A percentile compares a stretch with the other conserved stretches of the same genome.
These are phyloP conservation scores for Loripinus fragilis DNA, from an alignment of 2,888 invertebrate genomes.

Conservation along the genomic window DNA sequence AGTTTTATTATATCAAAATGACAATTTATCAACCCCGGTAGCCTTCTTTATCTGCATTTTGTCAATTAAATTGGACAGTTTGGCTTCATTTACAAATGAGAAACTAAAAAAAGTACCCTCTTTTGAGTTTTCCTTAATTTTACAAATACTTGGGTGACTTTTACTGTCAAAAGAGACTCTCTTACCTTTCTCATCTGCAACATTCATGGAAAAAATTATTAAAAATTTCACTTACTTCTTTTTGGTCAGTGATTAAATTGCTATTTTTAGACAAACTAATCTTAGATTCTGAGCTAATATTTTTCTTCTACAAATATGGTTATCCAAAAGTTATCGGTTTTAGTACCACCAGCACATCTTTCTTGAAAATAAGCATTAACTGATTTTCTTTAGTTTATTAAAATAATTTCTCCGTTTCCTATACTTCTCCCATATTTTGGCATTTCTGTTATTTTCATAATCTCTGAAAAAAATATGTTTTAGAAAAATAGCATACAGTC, in stretches of 20 bases:
- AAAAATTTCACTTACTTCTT: conserved; percentile 6
- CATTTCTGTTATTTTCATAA: too few relatives aligned
- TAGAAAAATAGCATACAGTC: too few relatives aligned
- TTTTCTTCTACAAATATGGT: conserved; percentile 35
- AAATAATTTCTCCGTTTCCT: too few relatives aligned
- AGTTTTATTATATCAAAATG: too few relatives aligned
- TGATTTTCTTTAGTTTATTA: too few relatives aligned
- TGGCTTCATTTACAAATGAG: neutral
- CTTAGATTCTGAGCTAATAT: neutral
- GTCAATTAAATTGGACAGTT: neutral
- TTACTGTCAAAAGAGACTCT: neutral
- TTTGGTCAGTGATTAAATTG: neutral
- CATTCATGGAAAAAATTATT: neutral
- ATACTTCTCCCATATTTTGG: too few relatives aligned
- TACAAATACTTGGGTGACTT: neutral
- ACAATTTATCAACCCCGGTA: neutral
- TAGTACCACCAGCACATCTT: conserved; percentile 27
- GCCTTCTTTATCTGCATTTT: neutral
- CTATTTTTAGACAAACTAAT: conserved; percentile 17
- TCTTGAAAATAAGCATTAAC: conserved; percentile 30
- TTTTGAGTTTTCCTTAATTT: conserved; percentile 1
- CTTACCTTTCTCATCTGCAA: neutral
- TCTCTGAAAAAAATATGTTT: too few relatives aligned
- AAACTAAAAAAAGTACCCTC: too few relatives aligned
- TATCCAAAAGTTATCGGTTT: conserved; percentile 28